Conservation (phyloP, 2,888 invertebrate species). For the Invenusta paracnida region DNA sequence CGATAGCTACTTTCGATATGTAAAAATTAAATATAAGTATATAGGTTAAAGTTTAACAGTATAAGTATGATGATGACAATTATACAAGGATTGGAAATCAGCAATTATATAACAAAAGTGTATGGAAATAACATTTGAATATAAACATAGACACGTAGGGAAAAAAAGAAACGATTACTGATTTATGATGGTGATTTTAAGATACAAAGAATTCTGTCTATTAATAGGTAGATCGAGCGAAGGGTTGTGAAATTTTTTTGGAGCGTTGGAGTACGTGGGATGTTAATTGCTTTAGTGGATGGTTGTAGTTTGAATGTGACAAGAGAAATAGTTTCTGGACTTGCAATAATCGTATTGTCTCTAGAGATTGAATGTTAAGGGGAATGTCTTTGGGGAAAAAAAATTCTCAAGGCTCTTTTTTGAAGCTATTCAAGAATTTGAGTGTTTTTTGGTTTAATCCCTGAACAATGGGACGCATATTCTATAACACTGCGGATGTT, state of each 20-base stretch:
- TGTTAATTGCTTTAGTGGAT: background rate
- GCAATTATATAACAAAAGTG: too few species aligned
- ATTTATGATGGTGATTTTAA: background rate
- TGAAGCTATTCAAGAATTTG: conserved; percentile 5
- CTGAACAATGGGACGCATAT: too few species aligned
- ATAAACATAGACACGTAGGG: background rate
- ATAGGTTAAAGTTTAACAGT: too few species aligned
- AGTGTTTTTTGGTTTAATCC: background rate
- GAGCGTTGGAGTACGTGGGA: background rate
- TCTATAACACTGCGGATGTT: background rate
- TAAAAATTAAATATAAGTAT: too few species aligned
- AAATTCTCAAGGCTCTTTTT: conserved; percentile 7
- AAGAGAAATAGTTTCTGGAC: background rate
- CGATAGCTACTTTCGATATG: too few species aligned
- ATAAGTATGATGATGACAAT: too few species aligned
- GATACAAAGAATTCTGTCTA: background rate
- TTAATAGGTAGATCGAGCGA: background rate
- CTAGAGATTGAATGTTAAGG: conserved; percentile 5
- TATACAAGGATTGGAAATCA: too few species aligned
- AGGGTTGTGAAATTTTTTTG: conserved; percentile 18
- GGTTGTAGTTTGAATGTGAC: conserved; percentile 12
- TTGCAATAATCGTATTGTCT: background rate
- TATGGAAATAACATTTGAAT: background rate
- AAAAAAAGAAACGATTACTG: background rate
- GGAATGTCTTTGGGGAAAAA: conserved; percentile 18